Evolutionary conservation across 2,113 vertebrate genomes (phyloP).

Genomic region (Cephalopterus ornatus): DNA sequence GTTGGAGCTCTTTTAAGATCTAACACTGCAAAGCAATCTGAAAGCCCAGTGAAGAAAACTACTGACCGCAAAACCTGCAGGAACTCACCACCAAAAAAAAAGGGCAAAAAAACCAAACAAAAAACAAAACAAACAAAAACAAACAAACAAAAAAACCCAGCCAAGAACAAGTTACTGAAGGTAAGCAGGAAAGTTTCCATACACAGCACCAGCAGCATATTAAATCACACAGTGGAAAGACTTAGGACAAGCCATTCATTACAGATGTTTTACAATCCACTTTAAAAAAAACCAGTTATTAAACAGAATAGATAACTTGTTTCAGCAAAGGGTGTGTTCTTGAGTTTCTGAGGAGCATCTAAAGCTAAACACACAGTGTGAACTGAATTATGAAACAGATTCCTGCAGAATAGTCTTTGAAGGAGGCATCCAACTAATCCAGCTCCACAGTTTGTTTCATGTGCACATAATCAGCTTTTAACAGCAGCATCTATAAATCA

Average conservation of each 20-base stretch:
- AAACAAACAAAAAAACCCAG: too few relatives aligned
- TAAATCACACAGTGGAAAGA: not conserved
- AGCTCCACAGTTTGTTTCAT: not conserved
- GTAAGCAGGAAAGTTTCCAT: not conserved
- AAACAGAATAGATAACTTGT: not conserved
- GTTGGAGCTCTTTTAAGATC: not conserved
- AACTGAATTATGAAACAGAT: not conserved
- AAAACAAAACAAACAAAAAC: too few relatives aligned
- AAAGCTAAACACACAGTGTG: not conserved
- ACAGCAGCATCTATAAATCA: constrained; percentile 55
- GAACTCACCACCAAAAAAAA: too few relatives aligned
- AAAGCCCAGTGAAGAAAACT: not conserved
- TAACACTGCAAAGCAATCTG: not conserved
- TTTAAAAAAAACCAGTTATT: not conserved
- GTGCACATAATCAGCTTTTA: constrained; percentile 44
- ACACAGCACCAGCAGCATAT: not conserved
- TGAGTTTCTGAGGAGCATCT: not conserved
- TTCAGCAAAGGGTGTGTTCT: not conserved
- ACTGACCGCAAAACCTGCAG: not conserved
- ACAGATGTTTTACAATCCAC: not conserved
- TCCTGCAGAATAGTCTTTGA: not conserved
- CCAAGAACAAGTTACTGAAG: not conserved
- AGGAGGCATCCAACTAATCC: constrained; percentile 26
- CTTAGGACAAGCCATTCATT: not conserved
- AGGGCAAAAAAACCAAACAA: too few relatives aligned